Conservation (phyloP, 1,140 invertebrate genomes). For the Temnothorax curvispinosus region DNA sequence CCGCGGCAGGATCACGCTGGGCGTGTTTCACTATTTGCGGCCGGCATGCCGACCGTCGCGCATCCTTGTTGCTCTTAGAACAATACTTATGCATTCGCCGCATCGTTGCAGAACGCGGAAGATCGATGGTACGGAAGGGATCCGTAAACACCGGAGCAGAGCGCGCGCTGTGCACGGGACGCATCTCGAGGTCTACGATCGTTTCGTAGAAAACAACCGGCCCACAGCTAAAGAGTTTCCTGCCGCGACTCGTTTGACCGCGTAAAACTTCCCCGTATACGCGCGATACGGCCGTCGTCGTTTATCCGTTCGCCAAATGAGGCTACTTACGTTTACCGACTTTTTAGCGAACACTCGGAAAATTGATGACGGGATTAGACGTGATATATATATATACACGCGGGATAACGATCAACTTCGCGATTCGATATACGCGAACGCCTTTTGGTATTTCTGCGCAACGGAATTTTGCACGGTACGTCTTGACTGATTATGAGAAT, state of each 20-base stretch:
- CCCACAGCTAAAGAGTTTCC: constrained; percentile 39
- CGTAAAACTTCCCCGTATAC: constrained; percentile 28
- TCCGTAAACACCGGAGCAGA: constrained; percentile 47
- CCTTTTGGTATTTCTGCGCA: neutral
- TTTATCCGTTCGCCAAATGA: constrained; percentile 45
- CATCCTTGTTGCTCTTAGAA: constrained; percentile 58
- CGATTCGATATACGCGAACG: neutral
- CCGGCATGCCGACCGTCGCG: constrained; percentile 23
- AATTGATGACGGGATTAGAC: constrained; percentile 18
- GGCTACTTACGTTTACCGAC: constrained; percentile 33
- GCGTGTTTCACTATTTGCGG: constrained; percentile 46
- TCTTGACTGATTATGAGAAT: neutral
- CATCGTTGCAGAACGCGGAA: constrained; percentile 66
- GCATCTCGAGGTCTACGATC: constrained; percentile 46
- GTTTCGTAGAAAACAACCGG: constrained; percentile 42
- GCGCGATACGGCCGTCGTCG: neutral
- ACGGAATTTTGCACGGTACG: neutral
- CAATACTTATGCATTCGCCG: constrained; percentile 35
- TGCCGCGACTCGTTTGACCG: constrained; percentile 43
- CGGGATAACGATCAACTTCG: neutral
- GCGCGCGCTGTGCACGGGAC: constrained; percentile 11
- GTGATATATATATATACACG: neutral
- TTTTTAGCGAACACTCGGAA: neutral
- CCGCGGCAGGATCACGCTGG: constrained; percentile 42
- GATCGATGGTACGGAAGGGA: constrained; percentile 67